These are phyloP conservation scores for Tyto alba DNA, from an alignment of 2,113 vertebrate species.

Conservation along the genomic window DNA sequence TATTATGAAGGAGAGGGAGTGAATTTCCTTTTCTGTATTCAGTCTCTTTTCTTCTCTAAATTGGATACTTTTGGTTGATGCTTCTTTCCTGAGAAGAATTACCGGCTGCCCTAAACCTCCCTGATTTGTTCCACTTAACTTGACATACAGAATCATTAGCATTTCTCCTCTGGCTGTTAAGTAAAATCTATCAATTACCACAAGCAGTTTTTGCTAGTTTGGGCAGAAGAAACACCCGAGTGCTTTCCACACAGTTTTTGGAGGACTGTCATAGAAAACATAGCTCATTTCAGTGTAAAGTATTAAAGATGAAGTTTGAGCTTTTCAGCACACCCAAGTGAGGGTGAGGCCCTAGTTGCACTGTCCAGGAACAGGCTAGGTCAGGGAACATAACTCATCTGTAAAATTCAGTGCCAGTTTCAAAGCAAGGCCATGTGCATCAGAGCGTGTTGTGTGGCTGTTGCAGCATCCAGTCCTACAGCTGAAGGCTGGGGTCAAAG, in stretches of 20 bases:
- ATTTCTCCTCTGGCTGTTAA: not conserved
- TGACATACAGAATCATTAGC: not conserved
- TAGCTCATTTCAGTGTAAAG: not conserved
- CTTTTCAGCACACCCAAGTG: not conserved
- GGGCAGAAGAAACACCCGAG: not conserved
- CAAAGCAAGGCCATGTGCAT: not conserved
- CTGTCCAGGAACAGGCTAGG: not conserved
- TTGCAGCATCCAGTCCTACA: not conserved
- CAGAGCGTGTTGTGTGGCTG: not conserved
- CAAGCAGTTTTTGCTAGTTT: not conserved
- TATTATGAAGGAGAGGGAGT: not conserved
- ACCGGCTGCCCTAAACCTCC: not conserved
- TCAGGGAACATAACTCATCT: not conserved
- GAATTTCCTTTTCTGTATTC: not conserved
- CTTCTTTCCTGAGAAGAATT: not conserved
- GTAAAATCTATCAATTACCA: not conserved
- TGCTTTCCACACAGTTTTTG: not conserved
- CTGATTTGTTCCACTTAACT: not conserved
- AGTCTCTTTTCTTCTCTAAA: not conserved
- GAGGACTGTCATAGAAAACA: not conserved
- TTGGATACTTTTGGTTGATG: not conserved
- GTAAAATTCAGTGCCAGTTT: not conserved
- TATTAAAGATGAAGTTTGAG: not conserved
- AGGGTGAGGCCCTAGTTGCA: not conserved
- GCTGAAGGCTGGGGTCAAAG: not conserved